Conservation (phyloP, 2,888 invertebrate genomes). For the Phaedon cochleariae region DNA sequence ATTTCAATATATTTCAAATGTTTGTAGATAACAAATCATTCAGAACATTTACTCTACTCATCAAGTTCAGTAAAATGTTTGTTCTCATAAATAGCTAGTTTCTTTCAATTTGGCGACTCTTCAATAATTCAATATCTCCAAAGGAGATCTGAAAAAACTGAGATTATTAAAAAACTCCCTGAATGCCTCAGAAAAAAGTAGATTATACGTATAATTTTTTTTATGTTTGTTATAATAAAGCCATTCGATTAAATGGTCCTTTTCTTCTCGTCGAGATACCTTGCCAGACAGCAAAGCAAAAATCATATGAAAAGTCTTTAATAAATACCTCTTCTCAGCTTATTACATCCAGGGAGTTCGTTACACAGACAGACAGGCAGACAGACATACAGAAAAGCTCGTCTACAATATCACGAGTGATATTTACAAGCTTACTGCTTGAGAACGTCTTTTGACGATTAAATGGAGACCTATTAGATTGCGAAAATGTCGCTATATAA, state of each 20-base stretch:
- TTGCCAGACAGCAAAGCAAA: conserved; percentile 2
- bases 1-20: no score
- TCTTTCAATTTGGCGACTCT: no score
- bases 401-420: conserved; percentile 13
- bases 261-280: not conserved
- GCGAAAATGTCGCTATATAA: not conserved
- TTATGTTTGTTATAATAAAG: not conserved
- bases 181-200: no score
- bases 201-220: not conserved
- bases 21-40: no score
- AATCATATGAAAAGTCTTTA: conserved; percentile 18
- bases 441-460: not conserved
- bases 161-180: no score
- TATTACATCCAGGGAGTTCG: conserved; percentile 15
- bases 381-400: conserved; percentile 11
- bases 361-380: conserved; percentile 1
- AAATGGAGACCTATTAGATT: not conserved
- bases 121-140: no score
- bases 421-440: conserved; percentile 7
- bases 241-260: not conserved
- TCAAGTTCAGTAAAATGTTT: no score
- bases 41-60: no score
- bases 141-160: no score
- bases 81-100: no score
- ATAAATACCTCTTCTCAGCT: conserved; percentile 17